Conservation (phyloP, 2,113 vertebrate species). For the Misgurnus mizolepis region DNA sequence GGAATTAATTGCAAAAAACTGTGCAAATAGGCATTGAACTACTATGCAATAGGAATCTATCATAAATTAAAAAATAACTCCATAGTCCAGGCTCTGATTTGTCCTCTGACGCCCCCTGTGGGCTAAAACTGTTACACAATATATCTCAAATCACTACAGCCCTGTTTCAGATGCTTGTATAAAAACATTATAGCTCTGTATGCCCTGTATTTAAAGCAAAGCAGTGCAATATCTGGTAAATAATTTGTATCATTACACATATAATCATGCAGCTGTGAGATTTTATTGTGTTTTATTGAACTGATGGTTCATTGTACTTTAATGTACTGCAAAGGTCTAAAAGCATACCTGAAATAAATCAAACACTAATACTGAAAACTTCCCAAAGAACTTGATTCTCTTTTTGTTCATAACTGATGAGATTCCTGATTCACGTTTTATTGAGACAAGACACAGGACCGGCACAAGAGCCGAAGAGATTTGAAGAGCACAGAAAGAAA, state of each 20-base stretch:
- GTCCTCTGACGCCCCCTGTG: constrained; percentile 15
- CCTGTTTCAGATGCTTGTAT: constrained; percentile 10
- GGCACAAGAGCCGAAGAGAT: not conserved
- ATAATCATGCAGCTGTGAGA: not conserved
- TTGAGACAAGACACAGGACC: not conserved
- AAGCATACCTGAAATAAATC: not conserved
- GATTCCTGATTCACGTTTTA: not conserved
- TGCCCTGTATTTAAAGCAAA: constrained; percentile 4
- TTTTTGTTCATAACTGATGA: constrained; percentile 10
- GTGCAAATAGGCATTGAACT: not conserved
- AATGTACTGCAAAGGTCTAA: not conserved
- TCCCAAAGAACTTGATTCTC: not conserved
- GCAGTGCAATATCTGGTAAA: not conserved
- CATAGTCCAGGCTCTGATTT: not conserved
- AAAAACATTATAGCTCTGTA: not conserved
- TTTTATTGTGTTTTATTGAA: not conserved
- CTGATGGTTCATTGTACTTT: not conserved
- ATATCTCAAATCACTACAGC: not conserved
- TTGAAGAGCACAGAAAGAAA: not conserved
- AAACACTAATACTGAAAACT: not conserved
- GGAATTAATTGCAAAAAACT: too few relatives aligned
- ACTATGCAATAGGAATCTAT: not conserved
- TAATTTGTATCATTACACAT: not conserved
- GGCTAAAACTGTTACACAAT: not conserved
- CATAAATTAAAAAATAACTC: too few relatives aligned